phyloP scores from a whole-genome alignment of 2,113 vertebrate genomes.

The Semicossyphus pulcher region DNA sequence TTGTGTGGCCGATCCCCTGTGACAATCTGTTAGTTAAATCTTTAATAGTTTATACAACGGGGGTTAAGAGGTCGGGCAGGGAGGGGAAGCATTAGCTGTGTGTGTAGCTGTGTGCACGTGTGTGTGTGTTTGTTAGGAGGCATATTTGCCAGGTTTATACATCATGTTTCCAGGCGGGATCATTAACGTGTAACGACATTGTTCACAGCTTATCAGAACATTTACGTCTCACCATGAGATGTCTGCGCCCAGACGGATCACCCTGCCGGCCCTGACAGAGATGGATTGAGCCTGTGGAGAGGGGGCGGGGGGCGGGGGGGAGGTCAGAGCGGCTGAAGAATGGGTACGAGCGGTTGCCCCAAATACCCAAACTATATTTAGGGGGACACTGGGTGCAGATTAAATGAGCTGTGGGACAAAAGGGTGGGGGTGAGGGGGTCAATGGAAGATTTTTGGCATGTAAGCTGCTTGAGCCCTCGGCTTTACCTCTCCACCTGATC shows the following conservation, averaged over 20 bases:
- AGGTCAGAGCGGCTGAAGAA: slow-evolving; percentile 3
- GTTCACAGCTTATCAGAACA: slow-evolving; percentile 85
- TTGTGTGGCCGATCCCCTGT: too few relatives aligned
- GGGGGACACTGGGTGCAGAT: slow-evolving; percentile 28
- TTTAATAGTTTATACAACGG: slow-evolving; percentile 1
- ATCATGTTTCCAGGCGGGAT: slow-evolving; percentile 66
- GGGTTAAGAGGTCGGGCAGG: background rate
- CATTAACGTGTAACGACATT: slow-evolving; percentile 81
- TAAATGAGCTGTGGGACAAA: slow-evolving; percentile 40
- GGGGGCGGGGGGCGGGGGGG: background rate
- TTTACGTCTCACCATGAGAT: slow-evolving; percentile 76
- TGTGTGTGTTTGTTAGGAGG: slow-evolving; percentile 17
- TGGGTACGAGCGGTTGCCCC: slow-evolving; percentile 16
- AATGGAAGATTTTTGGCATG: slow-evolving; percentile 18
- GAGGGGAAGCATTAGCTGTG: slow-evolving; percentile 18
- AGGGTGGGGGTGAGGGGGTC: slow-evolving; percentile 13
- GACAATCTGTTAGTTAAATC: too few relatives aligned
- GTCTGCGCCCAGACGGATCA: slow-evolving; percentile 66
- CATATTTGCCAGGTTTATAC: slow-evolving; percentile 45
- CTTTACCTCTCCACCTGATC: slow-evolving; percentile 35
- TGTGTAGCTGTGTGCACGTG: background rate
- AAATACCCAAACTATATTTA: slow-evolving; percentile 76
- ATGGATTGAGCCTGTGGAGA: slow-evolving; percentile 53
- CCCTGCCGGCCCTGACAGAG: slow-evolving; percentile 66
- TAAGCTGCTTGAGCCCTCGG: slow-evolving; percentile 31